These are phyloP conservation scores for Microtus montanus DNA, from an alignment of 2,113 vertebrate genomes.

Conservation along the genomic window DNA sequence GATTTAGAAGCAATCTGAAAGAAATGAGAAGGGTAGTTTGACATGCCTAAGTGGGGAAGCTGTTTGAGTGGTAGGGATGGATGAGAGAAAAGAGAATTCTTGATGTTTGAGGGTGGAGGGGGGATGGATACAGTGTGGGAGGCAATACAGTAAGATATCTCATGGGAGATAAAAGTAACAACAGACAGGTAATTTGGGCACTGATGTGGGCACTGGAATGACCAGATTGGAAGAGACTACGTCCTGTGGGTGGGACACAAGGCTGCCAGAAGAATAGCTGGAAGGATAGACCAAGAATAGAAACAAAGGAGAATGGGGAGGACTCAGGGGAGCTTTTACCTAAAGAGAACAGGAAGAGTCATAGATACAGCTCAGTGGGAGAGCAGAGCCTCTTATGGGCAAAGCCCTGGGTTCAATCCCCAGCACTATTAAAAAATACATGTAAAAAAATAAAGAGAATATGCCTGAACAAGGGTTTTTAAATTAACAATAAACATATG, in stretches of 20 bases:
- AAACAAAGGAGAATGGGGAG: constrained; percentile 3
- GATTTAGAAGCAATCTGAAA: constrained; percentile 44
- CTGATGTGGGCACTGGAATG: too few species aligned
- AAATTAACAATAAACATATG: not conserved
- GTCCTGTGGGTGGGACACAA: not conserved
- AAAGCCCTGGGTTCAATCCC: not conserved
- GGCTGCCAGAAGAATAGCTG: not conserved
- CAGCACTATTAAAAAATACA: not conserved
- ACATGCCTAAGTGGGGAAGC: constrained; percentile 4
- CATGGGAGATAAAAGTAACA: not conserved
- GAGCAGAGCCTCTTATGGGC: not conserved
- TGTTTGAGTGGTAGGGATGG: constrained; percentile 5
- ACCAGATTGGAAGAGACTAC: not conserved
- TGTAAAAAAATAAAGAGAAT: not conserved
- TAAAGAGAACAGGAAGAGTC: not conserved
- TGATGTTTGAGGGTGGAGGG: not conserved
- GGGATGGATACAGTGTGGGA: rapidly evolving
- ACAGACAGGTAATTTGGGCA: not conserved
- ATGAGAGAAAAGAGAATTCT: not conserved
- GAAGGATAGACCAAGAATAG: not conserved
- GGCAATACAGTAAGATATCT: not conserved
- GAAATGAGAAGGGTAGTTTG: constrained; percentile 28
- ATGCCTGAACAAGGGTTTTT: not conserved
- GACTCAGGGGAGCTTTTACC: not conserved
- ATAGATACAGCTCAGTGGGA: not conserved